A percentile compares a stretch with the other conserved stretches of the same genome.
Conservation (phyloP, 2,888 invertebrate genomes). For the Melinopterus prodromus region DNA sequence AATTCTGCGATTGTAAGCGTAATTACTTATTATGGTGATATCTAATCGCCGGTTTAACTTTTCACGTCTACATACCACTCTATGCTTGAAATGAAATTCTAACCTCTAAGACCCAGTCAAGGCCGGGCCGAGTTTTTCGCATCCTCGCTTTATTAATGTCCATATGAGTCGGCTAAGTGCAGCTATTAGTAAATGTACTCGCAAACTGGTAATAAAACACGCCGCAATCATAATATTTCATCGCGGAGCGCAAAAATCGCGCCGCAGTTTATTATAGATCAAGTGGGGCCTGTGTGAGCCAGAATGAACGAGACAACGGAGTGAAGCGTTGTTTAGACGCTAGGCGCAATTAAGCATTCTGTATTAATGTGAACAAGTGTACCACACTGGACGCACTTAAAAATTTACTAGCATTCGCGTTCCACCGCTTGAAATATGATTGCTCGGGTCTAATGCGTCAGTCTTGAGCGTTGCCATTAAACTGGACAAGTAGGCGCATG, state of each 20-base stretch:
- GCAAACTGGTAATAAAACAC: conserved; percentile 42
- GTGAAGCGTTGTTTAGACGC: conserved; percentile 13
- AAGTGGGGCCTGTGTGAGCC: conserved; percentile 14
- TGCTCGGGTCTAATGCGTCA: not conserved
- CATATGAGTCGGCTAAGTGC: conserved; percentile 39
- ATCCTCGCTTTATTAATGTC: conserved; percentile 37
- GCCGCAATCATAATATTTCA: conserved; percentile 48
- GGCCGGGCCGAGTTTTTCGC: conserved; percentile 26
- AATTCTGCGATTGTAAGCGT: no score
- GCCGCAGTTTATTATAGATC: not conserved
- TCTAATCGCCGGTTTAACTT: no score
- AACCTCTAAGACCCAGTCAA: conserved; percentile 20
- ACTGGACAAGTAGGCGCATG: conserved; percentile 17
- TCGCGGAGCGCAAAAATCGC: conserved; percentile 35
- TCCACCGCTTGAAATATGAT: conserved; percentile 5
- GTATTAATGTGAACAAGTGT: conserved; percentile 24
- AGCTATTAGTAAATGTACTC: conserved; percentile 40
- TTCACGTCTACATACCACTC: no score
- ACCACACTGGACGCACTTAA: conserved; percentile 5
- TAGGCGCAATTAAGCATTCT: conserved; percentile 20
- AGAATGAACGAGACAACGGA: conserved; percentile 28
- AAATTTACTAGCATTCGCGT: not conserved
- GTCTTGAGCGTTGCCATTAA: conserved; percentile 15
- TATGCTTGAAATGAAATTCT: not conserved
- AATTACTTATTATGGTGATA: no score